A percentile compares a stretch with the other conserved stretches of the same genome.
Evolutionary conservation across 2,888 invertebrate species (phyloP).

Genomic region (Cybosia mesomella): DNA sequence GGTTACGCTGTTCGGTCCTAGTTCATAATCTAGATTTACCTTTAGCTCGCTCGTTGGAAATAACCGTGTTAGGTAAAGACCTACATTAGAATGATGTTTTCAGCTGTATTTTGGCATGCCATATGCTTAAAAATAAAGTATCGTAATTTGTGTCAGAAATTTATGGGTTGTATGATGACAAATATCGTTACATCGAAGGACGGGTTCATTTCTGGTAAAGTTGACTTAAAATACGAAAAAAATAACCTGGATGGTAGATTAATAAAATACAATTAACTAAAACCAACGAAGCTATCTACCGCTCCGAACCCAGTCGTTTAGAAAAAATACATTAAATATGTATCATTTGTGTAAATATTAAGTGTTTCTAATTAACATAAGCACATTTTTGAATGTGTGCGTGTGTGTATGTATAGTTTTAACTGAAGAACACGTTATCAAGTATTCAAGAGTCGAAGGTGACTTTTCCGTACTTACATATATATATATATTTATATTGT

Average conservation of each 20-base stretch:
- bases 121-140: too few species aligned
- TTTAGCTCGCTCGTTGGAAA: too few species aligned
- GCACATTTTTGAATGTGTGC: neutral
- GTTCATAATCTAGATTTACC: too few species aligned
- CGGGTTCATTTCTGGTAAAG: neutral
- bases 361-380: slow-evolving; percentile 12
- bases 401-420: neutral
- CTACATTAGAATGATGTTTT: too few species aligned
- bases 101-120: too few species aligned
- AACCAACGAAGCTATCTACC: neutral
- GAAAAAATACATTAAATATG: slow-evolving; percentile 14
- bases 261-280: neutral
- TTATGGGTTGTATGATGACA: too few species aligned
- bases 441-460: slow-evolving; percentile 10
- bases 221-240: neutral
- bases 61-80: too few species aligned
- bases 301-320: neutral
- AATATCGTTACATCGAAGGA: too few species aligned
- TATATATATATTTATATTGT: slow-evolving; percentile 9
- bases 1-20: too few species aligned
- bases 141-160: too few species aligned
- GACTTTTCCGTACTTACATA: slow-evolving; percentile 9
- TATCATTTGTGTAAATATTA: slow-evolving; percentile 20
- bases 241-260: neutral
- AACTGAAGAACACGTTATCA: slow-evolving; percentile 9